Conservation (phyloP, 2,113 vertebrate species). For the Oreocharis arfaki region DNA sequence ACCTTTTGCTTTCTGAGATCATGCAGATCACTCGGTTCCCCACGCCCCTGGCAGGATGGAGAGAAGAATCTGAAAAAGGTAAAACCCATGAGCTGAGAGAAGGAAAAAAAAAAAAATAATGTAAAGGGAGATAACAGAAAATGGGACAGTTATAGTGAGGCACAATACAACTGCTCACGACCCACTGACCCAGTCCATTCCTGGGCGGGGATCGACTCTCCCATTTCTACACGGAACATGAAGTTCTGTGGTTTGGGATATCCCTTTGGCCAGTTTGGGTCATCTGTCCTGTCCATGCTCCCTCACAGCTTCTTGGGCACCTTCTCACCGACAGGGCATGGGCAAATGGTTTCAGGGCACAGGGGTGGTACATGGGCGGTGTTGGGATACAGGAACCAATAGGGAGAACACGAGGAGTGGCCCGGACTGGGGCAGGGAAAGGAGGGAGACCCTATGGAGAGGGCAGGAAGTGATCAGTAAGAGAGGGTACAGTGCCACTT, state of each 20-base stretch:
- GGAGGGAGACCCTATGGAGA: no score
- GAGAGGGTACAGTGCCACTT: no score
- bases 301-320: background rate
- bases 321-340: background rate
- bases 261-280: background rate
- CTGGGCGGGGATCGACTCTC: background rate
- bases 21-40: background rate
- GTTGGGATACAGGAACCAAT: no score
- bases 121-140: background rate
- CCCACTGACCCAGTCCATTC: fast-evolving
- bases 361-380: no score
- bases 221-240: background rate
- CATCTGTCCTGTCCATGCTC: background rate
- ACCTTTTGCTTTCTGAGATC: background rate
- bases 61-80: background rate
- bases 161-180: background rate
- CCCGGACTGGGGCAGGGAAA: no score
- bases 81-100: background rate
- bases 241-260: background rate
- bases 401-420: no score
- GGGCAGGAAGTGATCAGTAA: no score
- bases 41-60: no score
- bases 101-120: no score
- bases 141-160: background rate
- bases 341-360: no score